phyloP scores from a whole-genome alignment of 2,888 invertebrate species.

The Gastrophysa polygoni region DNA sequence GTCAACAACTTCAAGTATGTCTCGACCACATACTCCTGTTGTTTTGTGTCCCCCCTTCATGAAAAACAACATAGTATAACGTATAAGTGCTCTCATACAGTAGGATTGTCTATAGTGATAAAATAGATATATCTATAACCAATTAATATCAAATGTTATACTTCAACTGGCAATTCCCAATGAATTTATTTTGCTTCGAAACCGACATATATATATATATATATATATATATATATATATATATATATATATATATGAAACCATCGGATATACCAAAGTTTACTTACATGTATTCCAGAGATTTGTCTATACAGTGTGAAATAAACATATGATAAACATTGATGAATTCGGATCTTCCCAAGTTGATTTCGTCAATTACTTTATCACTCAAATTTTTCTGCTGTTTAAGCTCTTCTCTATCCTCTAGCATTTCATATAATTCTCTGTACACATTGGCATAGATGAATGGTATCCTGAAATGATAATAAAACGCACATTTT shows the following conservation, averaged over 20 bases:
- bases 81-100: too few species aligned
- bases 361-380: slow-evolving; percentile 48
- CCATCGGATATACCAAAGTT: too few species aligned
- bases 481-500: too few species aligned
- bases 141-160: too few species aligned
- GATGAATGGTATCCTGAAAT: slow-evolving; percentile 72
- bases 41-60: slow-evolving; percentile 46
- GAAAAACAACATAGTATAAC: slow-evolving; percentile 13
- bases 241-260: too few species aligned
- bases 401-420: slow-evolving; percentile 41
- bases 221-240: too few species aligned
- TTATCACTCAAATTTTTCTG: slow-evolving; percentile 41
- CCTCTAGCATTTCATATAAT: slow-evolving; percentile 64
- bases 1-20: slow-evolving; percentile 51
- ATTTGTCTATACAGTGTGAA: slow-evolving; percentile 49
- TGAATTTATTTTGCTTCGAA: too few species aligned
- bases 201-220: too few species aligned
- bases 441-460: slow-evolving; percentile 78
- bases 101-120: too few species aligned
- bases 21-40: slow-evolving; percentile 51
- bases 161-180: too few species aligned
- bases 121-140: too few species aligned
- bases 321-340: slow-evolving; percentile 51
- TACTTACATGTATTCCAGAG: slow-evolving; percentile 50
- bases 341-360: slow-evolving; percentile 50